A percentile compares a stretch with the other conserved stretches of the same genome.
Evolutionary conservation across 2,797 vertebrate genomes (phyloP).

Genomic region (Percopsis omiscomaycus): DNA sequence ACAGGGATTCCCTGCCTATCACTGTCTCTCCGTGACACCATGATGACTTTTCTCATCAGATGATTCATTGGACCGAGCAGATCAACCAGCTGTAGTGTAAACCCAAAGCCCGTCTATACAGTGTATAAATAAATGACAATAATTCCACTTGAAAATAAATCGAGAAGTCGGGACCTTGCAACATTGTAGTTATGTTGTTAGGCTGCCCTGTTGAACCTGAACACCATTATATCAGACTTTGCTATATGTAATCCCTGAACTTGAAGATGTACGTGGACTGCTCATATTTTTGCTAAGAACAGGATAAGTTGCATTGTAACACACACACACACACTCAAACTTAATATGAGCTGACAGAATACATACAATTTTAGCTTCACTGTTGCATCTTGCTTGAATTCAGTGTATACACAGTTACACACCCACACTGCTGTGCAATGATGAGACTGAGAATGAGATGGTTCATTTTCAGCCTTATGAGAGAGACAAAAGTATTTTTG

Average conservation of each 20-base stretch:
- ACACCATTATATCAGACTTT: neutral
- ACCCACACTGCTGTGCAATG: too few relatives aligned
- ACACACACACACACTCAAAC: neutral
- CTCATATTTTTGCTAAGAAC: neutral
- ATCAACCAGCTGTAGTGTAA: constrained; percentile 9
- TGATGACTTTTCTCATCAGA: constrained; percentile 53
- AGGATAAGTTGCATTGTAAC: neutral
- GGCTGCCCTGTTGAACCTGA: constrained; percentile 5
- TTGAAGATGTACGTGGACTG: neutral
- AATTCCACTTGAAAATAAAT: constrained; percentile 4
- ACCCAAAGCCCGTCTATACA: constrained; percentile 19
- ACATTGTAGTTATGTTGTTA: neutral
- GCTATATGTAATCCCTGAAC: constrained; percentile 21
- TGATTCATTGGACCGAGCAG: constrained; percentile 13
- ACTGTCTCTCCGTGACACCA: constrained; percentile 13
- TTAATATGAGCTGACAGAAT: too few relatives aligned
- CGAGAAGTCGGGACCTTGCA: constrained; percentile 1
- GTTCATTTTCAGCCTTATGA: too few relatives aligned
- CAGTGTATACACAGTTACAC: too few relatives aligned
- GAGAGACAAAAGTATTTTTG: constrained; percentile 7
- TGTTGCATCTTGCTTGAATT: too few relatives aligned
- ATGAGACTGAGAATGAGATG: too few relatives aligned
- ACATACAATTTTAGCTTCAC: too few relatives aligned
- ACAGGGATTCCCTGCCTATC: constrained; percentile 52
- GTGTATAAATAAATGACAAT: neutral